Evolutionary conservation across 2,113 vertebrate species (phyloP).

Genomic region (Uria aalge): DNA sequence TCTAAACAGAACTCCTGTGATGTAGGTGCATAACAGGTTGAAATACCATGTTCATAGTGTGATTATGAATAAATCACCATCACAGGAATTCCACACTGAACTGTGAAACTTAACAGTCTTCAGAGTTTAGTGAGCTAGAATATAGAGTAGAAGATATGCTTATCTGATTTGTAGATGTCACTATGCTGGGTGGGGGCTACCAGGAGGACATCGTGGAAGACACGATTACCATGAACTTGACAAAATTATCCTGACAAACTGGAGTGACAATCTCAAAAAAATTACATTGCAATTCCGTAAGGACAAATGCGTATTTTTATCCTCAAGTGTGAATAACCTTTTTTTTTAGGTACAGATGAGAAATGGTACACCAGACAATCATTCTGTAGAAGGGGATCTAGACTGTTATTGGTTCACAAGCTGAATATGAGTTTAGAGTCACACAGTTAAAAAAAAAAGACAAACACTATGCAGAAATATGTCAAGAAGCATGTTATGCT

Average conservation of each 20-base stretch:
- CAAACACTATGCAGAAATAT: background rate
- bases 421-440: background rate
- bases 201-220: background rate
- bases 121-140: background rate
- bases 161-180: background rate
- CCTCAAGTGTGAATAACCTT: background rate
- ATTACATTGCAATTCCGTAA: background rate
- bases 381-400: background rate
- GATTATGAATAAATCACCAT: background rate
- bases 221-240: background rate
- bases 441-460: background rate
- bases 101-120: background rate
- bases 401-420: background rate
- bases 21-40: background rate
- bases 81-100: background rate
- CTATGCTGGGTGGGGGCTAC: background rate
- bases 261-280: background rate
- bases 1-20: background rate
- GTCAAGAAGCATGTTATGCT: background rate
- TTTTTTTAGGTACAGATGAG: background rate
- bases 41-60: rapidly evolving
- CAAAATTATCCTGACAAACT: background rate
- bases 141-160: background rate
- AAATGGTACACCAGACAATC: background rate
- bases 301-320: background rate